Base-by-base conservation (phyloP, 1,140 invertebrate genomes). In the Homalodisca vitripennis region DNA sequence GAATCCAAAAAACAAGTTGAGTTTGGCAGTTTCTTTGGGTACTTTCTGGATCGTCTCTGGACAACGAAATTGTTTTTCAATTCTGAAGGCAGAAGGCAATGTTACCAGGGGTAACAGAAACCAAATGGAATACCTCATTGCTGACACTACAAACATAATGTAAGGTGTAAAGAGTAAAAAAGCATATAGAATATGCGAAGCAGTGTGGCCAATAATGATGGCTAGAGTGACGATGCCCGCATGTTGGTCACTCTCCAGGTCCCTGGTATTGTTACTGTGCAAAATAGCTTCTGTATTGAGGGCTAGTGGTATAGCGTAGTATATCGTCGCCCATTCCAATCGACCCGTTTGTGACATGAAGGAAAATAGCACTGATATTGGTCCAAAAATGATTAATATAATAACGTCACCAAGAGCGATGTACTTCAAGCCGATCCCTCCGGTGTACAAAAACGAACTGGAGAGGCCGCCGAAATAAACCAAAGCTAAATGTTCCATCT, bases 401-500 rank as follows among this genome's bases (percentile, higher is more conserved):
- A 98, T 67, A 17, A 77, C 76, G 76, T 87, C 86, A 53, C 86
- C 86, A 3, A 87, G 75, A 13, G 84, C 86, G 69, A 87, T 84
- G 72, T 87, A 87, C 72, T 87, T 88, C 22, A 87, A 77, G 22
- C 86, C 86, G 26, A 82, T 79, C 22, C 86, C 86, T 51, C 86
- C 86, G 13, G 86, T 87, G 67, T 94, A 92, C 2, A 98, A 80
- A 81, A 96, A 96, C 67, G 92, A 95, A n/a, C 93, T 94, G n/a
- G 94, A 97, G 48, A 98, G 78, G 0, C 95, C 96, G 66, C 95
- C 94, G 82, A 98, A 98, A 78, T 96, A 98, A 0, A 97, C 90
- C 10, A 98, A 80, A 1, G 95, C 95, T 70, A 98, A 82, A 78
- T 97, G 94, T 79, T 97, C 94, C 89, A 97, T 93, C 79, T 90